Percentiles rank a stretch among this genome's conserved stretches.
Conservation (phyloP, 2,888 invertebrate genomes). For the Apamea sordens region DNA sequence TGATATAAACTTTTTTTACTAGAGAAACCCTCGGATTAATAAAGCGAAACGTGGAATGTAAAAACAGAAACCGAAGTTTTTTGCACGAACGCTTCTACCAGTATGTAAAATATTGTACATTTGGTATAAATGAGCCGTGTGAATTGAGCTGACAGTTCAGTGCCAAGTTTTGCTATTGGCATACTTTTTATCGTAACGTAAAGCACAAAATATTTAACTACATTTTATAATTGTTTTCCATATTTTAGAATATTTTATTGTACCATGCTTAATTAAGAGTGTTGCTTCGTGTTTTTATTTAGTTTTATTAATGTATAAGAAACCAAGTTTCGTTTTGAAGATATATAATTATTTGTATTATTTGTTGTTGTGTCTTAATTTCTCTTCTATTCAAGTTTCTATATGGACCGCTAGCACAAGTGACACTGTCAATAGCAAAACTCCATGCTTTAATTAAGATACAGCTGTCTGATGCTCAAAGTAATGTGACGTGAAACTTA, state of each 20-base stretch:
- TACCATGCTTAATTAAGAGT: constrained; percentile 88
- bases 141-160: constrained; percentile 88
- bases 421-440: constrained; percentile 90
- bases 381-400: constrained; percentile 73
- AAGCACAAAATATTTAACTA: constrained; percentile 83
- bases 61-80: constrained; percentile 87
- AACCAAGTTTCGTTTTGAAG: constrained; percentile 88
- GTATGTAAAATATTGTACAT: constrained; percentile 91
- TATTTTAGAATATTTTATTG: constrained; percentile 87
- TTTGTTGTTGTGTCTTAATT: constrained; percentile 89
- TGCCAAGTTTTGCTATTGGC: constrained; percentile 90
- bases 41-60: constrained; percentile 87
- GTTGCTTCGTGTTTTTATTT: constrained; percentile 89
- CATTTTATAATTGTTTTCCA: constrained; percentile 83
- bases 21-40: constrained; percentile 85
- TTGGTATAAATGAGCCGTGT: constrained; percentile 90
- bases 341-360: constrained; percentile 89
- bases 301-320: constrained; percentile 86
- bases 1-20: constrained; percentile 91
- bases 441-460: constrained; percentile 86
- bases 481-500: constrained; percentile 89
- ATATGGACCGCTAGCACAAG: constrained; percentile 78
- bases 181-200: constrained; percentile 78
- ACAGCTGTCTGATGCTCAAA: constrained; percentile 90
- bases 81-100: constrained; percentile 88